phyloP scores from a whole-genome alignment of 2,888 invertebrate genomes.

The Diplolepis rosae region DNA sequence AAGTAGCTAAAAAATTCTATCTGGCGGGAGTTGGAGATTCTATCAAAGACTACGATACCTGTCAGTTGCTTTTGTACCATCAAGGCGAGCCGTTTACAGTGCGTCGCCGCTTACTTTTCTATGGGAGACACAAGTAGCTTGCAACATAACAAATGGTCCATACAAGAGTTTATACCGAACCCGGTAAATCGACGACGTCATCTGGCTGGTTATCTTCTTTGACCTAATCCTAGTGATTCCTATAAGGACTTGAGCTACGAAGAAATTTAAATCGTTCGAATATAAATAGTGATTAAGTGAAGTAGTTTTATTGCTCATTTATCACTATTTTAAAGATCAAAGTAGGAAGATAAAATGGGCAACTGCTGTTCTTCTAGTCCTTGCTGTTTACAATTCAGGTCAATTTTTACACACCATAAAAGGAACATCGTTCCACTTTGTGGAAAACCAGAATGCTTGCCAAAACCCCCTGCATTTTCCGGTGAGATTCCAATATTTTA shows the following conservation, averaged over 20 bases:
- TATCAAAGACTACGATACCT: slow-evolving; percentile 8
- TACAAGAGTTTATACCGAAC: slow-evolving; percentile 4
- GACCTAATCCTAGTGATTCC: slow-evolving; percentile 9
- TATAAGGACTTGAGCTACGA: slow-evolving; percentile 8
- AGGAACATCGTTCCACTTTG: slow-evolving; percentile 57
- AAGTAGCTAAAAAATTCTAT: background rate
- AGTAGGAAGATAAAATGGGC: slow-evolving; percentile 57
- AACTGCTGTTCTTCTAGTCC: slow-evolving; percentile 62
- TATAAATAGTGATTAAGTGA: slow-evolving; percentile 1
- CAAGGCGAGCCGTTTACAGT: slow-evolving; percentile 15
- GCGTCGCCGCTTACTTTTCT: slow-evolving; percentile 3
- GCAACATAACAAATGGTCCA: slow-evolving; percentile 1
- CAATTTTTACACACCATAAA: slow-evolving; percentile 60
- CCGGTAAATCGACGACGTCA: slow-evolving; percentile 5
- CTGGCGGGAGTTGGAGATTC: slow-evolving; percentile 16
- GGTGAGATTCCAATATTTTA: background rate
- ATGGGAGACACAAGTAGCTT: background rate
- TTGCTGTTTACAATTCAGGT: slow-evolving; percentile 59
- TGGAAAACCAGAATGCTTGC: slow-evolving; percentile 63
- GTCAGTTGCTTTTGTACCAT: slow-evolving; percentile 19
- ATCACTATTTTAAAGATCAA: background rate
- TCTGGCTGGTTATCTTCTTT: slow-evolving; percentile 7
- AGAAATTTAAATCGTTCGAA: background rate
- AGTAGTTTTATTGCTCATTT: background rate
- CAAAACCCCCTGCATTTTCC: slow-evolving; percentile 60